Conservation (phyloP, 2,888 invertebrate genomes). For the Melanostoma mellinum region DNA sequence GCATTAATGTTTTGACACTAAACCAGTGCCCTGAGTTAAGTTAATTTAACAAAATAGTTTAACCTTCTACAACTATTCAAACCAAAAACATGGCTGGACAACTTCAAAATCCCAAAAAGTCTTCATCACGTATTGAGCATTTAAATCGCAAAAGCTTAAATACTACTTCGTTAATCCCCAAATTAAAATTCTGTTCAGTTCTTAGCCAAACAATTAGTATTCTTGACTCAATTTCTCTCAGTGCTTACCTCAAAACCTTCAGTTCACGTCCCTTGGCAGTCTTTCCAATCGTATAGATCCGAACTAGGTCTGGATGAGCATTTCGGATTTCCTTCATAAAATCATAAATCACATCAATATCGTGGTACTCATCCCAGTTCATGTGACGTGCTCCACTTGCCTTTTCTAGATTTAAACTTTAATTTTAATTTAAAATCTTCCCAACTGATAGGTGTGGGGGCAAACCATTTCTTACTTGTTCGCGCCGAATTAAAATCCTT, state of each 20-base stretch:
- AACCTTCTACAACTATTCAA: too few species aligned
- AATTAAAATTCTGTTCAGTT: constrained; percentile 49
- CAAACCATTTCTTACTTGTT: constrained; percentile 75
- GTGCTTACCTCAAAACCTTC: constrained; percentile 84
- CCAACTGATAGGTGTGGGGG: constrained; percentile 2
- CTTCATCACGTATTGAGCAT: background rate
- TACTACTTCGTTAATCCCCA: background rate
- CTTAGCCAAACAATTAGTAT: background rate
- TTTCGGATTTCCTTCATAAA: constrained; percentile 88
- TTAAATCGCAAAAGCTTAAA: background rate
- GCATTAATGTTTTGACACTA: too few species aligned
- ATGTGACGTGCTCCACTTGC: constrained; percentile 80
- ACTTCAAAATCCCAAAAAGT: background rate
- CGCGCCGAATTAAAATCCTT: constrained; percentile 79
- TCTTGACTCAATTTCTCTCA: background rate
- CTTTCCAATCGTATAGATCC: constrained; percentile 88
- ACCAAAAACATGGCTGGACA: too few species aligned
- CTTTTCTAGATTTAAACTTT: constrained; percentile 55
- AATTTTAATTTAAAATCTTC: constrained; percentile 35
- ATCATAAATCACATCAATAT: constrained; percentile 86
- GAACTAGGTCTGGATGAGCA: constrained; percentile 87
- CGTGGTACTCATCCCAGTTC: constrained; percentile 90
- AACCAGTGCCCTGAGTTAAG: too few species aligned
- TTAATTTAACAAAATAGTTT: too few species aligned
- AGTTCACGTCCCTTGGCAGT: constrained; percentile 89